Base-by-base conservation (phyloP, 2,888 invertebrate species). In the Sminthurides aquaticus region DNA sequence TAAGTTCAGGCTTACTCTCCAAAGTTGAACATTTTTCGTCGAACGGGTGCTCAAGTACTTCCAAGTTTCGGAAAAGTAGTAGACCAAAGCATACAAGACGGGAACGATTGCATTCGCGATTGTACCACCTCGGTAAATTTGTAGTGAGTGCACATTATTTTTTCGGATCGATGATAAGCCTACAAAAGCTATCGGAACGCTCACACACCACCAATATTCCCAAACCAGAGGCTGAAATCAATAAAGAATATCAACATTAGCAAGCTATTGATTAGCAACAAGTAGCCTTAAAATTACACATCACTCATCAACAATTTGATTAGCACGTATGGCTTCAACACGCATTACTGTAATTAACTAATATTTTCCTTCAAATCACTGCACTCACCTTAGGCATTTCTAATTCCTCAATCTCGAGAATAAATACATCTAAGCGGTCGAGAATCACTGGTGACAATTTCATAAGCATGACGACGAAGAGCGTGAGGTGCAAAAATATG, bases 121-220 rank as follows among this genome's bases (percentile, higher is more conserved):
- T 67, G 87, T 84, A n/a, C 92, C 91, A 70, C 89, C 84, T 80
- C 92, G 86, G 77, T 91, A 94, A 75, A 86, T 85, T 75, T 87
- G 83, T 80, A 93, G 84, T 57, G 87, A 84, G 64, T 84, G 83
- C 61, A 88, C 84, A 77, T 87, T 87, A 81, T 96, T 97, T 73
- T 86, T 87, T 75, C 91, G 87, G 72, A 91, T 86, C 49, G 96
- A 91, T 34, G 90, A 86, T 61, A 95, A 82, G 3, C 91, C 95
- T 65, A 94, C 81, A 79, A 94, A 87, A 18, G 91, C 90, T 49
- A 91, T 83, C 34, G 91, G 79, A 65, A 94, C 81, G 75, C 94
- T 93, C 25, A 86, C 80, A 73, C 91, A 86, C 95, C 96, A 97
- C 75, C 90, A 84, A 79, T 93, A 96, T 80, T 97, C 96, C 96